phyloP scores from a whole-genome alignment of 2,113 vertebrate genomes.

The Rhegmatorhina hoffmannsi region DNA sequence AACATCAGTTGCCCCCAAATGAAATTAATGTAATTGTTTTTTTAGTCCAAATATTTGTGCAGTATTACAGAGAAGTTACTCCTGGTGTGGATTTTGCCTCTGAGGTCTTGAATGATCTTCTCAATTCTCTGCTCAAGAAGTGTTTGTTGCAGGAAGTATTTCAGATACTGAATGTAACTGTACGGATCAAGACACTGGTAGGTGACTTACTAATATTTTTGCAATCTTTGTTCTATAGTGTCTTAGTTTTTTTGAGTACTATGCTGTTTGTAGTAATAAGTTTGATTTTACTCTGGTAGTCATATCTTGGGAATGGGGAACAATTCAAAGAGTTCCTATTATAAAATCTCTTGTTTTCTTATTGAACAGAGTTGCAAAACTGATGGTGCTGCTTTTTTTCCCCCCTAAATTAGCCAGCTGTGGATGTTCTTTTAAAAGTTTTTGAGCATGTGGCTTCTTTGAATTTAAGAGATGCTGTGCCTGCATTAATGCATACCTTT shows the following conservation, averaged over 20 bases:
- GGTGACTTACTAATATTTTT: conserved; percentile 59
- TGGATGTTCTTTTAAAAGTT: conserved; percentile 81
- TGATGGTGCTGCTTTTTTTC: conserved; percentile 13
- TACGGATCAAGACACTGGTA: conserved; percentile 81
- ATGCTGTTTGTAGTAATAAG: not conserved
- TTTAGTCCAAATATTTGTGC: conserved; percentile 83
- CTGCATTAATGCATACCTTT: conserved; percentile 80
- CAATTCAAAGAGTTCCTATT: not conserved
- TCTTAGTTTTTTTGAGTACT: not conserved
- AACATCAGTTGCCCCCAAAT: not conserved
- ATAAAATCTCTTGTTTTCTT: not conserved
- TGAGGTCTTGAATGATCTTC: conserved; percentile 79
- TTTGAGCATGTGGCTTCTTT: conserved; percentile 83
- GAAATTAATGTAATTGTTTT: conserved; percentile 8
- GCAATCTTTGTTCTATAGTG: not conserved
- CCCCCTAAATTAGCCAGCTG: conserved; percentile 78
- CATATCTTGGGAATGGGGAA: not conserved
- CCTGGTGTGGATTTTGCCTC: conserved; percentile 79
- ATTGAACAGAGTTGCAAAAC: not conserved
- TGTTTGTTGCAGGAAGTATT: conserved; percentile 81
- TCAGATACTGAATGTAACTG: conserved; percentile 75
- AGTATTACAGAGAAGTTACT: conserved; percentile 81
- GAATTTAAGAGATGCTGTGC: conserved; percentile 68
- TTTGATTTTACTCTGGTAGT: not conserved
- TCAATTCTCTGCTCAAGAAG: conserved; percentile 79